Evolutionary conservation across 2,797 vertebrate species (phyloP), one percentile per base, ranked within the genome.

Genomic region (Gallirallus australis): DNA sequence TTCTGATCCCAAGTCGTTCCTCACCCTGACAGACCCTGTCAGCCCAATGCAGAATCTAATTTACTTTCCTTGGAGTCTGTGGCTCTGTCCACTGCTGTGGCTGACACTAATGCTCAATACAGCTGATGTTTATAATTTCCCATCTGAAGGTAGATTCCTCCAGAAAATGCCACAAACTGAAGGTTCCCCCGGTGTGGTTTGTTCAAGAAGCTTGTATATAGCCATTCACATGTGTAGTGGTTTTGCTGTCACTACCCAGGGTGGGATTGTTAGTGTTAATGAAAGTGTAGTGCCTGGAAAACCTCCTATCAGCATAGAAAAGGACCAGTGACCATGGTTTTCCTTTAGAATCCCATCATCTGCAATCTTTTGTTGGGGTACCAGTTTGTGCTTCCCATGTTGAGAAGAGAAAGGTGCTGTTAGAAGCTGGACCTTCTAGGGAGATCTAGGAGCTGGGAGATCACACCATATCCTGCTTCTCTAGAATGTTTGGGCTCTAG

Each of bases 21-120:
- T 96, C 64, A 69, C 64, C 64, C 71, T 86, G 53, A 88, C 86
- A 94, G 91, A 86, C 85, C 85, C 64, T 86, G 91, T 73, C 94
- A 95, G 64, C 69, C 68, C 82, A 80, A 69, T 75, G 84, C 71
- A 87, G 64, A 50, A n/a, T 92, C 75, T 94, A 95, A 96, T 96
- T 95, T 96, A 80, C 93, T 92, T 95, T 40, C 78, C 68, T 68
- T 89, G 81, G 82, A 92, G 86, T 79, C 95, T 2, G n/a, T 89
- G 89, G 81, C 37, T 90, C 75, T 0, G 4, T 89, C 90, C 53
- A 7, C 69, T 65, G 15, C 78, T 39, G 13, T 69, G 71, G 45
- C 81, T 96, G 95, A 89, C 86, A 64, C 24, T 33, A 39, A 71
- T 66, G 47, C 80, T 94, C 77, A 82, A 40, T 85, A 57, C 60